Percentiles rank a stretch among this genome's conserved stretches.
Conservation (phyloP, 1,140 invertebrate genomes). For the Gonioctena quinquepunctata region DNA sequence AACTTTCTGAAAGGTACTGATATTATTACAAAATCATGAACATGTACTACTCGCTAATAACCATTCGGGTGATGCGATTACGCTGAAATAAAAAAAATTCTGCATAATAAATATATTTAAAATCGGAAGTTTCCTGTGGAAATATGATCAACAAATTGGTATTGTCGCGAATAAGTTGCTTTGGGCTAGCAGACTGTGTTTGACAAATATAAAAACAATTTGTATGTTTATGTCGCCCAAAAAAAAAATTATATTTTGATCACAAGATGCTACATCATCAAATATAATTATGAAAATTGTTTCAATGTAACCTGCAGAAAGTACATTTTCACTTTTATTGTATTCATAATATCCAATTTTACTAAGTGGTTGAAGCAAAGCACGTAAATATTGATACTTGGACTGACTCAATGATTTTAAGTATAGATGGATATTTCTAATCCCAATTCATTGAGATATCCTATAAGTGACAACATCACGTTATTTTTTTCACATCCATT, state of each 20-base stretch:
- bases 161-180: slow-evolving; percentile 55
- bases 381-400: no score
- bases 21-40: no score
- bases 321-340: slow-evolving; percentile 41
- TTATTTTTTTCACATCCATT: no score
- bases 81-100: no score
- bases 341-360: slow-evolving; percentile 41
- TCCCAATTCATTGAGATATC: no score
- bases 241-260: slow-evolving; percentile 40
- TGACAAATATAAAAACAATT: slow-evolving; percentile 53
- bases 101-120: no score
- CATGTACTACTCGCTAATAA: no score
- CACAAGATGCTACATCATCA: slow-evolving; percentile 50
- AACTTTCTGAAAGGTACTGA: no score
- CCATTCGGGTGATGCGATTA: no score
- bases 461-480: no score
- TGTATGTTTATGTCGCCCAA: slow-evolving; percentile 1
- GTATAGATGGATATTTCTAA: no score
- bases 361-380: slow-evolving; percentile 37
- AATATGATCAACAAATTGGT: slow-evolving; percentile 52
- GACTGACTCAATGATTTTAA: no score
- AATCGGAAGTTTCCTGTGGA: slow-evolving; percentile 49
- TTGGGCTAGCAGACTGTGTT: slow-evolving; percentile 52
- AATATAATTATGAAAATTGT: slow-evolving; percentile 52
- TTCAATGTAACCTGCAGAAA: slow-evolving; percentile 30